These are phyloP conservation scores for Littorina saxatilis DNA, from an alignment of 1,140 invertebrate genomes.

Conservation along the genomic window DNA sequence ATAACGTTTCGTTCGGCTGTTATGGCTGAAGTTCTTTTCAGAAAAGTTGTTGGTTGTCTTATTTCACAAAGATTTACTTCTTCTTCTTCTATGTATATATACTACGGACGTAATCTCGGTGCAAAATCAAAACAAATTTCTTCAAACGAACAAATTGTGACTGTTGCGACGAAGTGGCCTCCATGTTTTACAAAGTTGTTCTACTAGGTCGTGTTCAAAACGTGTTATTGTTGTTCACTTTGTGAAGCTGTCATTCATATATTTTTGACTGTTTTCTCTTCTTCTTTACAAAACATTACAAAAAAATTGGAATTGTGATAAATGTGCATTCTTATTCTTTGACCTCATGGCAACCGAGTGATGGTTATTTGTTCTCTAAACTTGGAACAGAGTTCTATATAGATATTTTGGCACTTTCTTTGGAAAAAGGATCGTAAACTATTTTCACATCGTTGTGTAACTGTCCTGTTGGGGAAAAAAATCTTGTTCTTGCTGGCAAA, in stretches of 20 bases:
- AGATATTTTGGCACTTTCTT: constrained; percentile 30
- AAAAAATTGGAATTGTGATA: neutral
- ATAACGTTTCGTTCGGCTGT: no score
- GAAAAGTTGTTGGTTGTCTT: no score
- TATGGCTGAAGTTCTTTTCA: no score
- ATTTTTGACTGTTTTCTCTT: neutral
- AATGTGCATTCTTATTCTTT: neutral
- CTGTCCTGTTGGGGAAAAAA: constrained; percentile 2
- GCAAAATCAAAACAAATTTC: no score
- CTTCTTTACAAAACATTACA: neutral
- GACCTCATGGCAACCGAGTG: neutral
- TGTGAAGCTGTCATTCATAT: neutral
- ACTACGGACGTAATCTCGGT: no score
- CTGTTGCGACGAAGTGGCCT: no score
- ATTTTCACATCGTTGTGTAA: constrained; percentile 28
- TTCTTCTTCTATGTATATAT: no score
- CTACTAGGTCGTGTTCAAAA: neutral
- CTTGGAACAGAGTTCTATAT: constrained; percentile 27
- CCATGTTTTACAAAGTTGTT: no score
- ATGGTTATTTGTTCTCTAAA: neutral
- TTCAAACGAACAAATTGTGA: no score
- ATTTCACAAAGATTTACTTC: no score
- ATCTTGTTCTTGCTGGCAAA: constrained; percentile 6
- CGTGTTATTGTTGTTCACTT: neutral
- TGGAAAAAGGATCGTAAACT: neutral